phyloP scores from a whole-genome alignment of 2,113 vertebrate genomes.

The Ornithorhynchus anatinus region DNA sequence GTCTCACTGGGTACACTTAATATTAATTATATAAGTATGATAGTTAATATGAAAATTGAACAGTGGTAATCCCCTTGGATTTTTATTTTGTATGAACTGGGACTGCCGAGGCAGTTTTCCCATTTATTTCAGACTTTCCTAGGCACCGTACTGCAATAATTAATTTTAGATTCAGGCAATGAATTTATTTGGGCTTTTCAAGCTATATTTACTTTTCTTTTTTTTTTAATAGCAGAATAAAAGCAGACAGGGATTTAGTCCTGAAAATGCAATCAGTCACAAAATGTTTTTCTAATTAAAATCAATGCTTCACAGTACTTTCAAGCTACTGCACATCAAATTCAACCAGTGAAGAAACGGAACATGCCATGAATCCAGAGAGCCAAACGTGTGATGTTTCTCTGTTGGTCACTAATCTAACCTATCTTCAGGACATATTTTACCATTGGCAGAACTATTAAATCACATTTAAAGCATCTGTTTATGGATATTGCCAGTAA shows the following conservation, averaged over 20 bases:
- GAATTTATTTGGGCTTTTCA: neutral
- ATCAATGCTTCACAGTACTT: slow-evolving; percentile 7
- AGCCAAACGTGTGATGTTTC: neutral
- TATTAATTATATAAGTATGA: neutral
- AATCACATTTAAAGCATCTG: neutral
- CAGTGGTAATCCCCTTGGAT: slow-evolving; percentile 18
- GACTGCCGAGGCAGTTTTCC: slow-evolving; percentile 8
- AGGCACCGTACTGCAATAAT: slow-evolving; percentile 12
- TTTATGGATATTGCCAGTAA: neutral
- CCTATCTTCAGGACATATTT: neutral
- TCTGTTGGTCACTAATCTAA: neutral
- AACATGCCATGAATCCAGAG: neutral
- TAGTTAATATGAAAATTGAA: slow-evolving; percentile 23
- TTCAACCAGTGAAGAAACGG: neutral
- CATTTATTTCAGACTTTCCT: slow-evolving; percentile 37
- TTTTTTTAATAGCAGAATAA: slow-evolving; percentile 38
- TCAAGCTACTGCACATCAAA: neutral
- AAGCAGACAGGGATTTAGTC: slow-evolving; percentile 24
- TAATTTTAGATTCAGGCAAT: slow-evolving; percentile 12
- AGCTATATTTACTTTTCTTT: slow-evolving; percentile 25
- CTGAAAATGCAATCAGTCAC: slow-evolving; percentile 11
- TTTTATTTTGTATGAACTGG: slow-evolving; percentile 24
- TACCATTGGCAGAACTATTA: neutral
- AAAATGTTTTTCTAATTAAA: slow-evolving; percentile 18
- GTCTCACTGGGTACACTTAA: slow-evolving; percentile 11